Base-by-base conservation (phyloP, 2,113 vertebrate species). In the Hippocampus comes region DNA sequence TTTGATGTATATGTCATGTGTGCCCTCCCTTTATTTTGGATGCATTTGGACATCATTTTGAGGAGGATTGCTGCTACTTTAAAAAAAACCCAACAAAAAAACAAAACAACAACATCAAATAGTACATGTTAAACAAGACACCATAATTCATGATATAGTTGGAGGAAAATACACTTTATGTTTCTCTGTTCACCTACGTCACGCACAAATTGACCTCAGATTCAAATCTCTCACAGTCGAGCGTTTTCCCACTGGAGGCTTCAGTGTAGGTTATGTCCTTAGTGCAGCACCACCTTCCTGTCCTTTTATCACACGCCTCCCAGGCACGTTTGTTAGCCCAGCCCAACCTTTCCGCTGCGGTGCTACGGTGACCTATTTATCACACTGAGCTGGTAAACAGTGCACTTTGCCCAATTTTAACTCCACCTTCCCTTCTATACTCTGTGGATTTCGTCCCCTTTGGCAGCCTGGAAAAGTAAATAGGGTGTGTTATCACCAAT, bases 381-480 rank as follows among this genome's bases (percentile, higher is more conserved):
- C 75, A 63, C 71, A 49, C 68, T 46, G 66, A 78, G 76, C 66
- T 63, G 46, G 73, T 82, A 64, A 79, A 85, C 78, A 80, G 76
- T 83, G 85, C 84, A 48, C 79, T 86, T 87, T 77, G 67, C 82
- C 84, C 72, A 11, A 43, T 42, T 74, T 77, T 81, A 76, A 65
- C 72, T 69, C 78, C 67, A 42, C 69, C 68, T 71, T 11, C 74
- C n/a, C 27, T 65, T 51, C 42, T 51, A 60, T 57, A 67, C 76
- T 66, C 55, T 81, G 72, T 80, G 74, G 82, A 78, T 83, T 87
- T 65, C 74, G 71, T 75, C 74, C 71, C 78, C 63, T 81, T 83
- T 79, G 74, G 73, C 4, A 3, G 75, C 75, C 63, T 74, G 77
- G 82, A 84, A 89, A 87, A 86, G 80, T 81, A 86, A 85, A 90